Conservation (phyloP, 1,140 invertebrate genomes). For the Megalopta genalis region DNA sequence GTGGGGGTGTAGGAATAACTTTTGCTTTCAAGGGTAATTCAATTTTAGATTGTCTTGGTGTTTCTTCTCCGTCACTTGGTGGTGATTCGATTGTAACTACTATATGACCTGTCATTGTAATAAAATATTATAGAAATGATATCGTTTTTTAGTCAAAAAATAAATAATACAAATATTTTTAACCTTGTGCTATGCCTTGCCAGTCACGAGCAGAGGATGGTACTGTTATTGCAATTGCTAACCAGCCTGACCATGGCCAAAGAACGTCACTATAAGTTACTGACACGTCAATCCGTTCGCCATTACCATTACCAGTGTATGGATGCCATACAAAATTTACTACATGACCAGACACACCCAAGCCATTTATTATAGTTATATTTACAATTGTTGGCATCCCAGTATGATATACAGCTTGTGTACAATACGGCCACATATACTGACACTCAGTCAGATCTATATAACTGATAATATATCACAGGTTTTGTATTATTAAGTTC, state of each 20-base stretch:
- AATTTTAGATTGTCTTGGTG: constrained; percentile 85
- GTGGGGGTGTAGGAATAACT: constrained; percentile 88
- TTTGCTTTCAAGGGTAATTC: constrained; percentile 88
- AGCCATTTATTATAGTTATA: constrained; percentile 93
- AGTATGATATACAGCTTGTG: constrained; percentile 94
- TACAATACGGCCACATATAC: constrained; percentile 99
- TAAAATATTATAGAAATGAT: constrained; percentile 52
- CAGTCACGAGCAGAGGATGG: constrained; percentile 83
- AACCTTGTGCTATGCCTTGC: constrained; percentile 85
- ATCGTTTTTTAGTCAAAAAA: not conserved
- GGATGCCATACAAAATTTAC: constrained; percentile 88
- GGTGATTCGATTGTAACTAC: constrained; percentile 91
- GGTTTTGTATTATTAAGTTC: not conserved
- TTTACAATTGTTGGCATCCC: constrained; percentile 94
- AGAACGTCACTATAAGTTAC: constrained; percentile 90
- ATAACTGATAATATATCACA: constrained; percentile 82
- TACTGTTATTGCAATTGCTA: constrained; percentile 85
- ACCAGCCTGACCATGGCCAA: constrained; percentile 98
- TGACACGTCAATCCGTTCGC: constrained; percentile 86
- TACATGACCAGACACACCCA: constrained; percentile 92
- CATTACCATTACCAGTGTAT: constrained; percentile 87
- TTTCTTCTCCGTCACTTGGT: constrained; percentile 84
- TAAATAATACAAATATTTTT: constrained; percentile 25
- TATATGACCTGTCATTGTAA: constrained; percentile 87
- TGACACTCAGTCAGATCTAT: constrained; percentile 96